phyloP scores from a whole-genome alignment of 2,113 vertebrate genomes.

The Hippocampus abdominalis region DNA sequence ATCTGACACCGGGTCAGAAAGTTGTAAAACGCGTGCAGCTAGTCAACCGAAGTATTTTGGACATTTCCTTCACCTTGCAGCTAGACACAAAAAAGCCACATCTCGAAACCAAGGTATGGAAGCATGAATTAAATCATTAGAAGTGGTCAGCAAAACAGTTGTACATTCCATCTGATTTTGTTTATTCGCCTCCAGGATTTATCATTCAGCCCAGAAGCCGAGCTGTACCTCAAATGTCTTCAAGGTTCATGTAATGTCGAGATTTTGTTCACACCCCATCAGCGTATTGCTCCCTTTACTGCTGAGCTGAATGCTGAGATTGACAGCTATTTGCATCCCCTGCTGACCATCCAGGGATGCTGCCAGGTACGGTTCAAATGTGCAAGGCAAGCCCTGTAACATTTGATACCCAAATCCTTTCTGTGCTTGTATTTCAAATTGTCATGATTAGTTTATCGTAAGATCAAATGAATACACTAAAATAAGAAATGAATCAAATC shows the following conservation, averaged over 20 bases:
- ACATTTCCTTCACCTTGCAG: conserved; percentile 70
- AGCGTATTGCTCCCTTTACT: conserved; percentile 65
- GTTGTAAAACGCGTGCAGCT: conserved; percentile 71
- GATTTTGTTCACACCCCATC: conserved; percentile 74
- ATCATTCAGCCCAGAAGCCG: conserved; percentile 57
- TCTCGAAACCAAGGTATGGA: conserved; percentile 73
- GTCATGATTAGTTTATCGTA: neutral
- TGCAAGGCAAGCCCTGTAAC: neutral
- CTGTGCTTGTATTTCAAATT: neutral
- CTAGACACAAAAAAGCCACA: conserved; percentile 56
- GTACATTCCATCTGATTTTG: neutral
- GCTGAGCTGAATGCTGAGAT: conserved; percentile 78
- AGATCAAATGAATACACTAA: too few relatives aligned
- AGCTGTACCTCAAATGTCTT: conserved; percentile 69
- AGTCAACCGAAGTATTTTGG: conserved; percentile 74
- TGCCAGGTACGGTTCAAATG: conserved; percentile 66
- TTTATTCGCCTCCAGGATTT: conserved; percentile 46
- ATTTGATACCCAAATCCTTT: neutral
- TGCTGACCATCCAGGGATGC: conserved; percentile 78
- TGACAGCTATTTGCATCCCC: conserved; percentile 66
- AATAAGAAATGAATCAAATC: neutral
- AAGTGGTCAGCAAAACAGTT: neutral
- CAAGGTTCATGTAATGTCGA: conserved; percentile 72
- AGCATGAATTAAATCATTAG: neutral
- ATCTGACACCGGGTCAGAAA: conserved; percentile 70